Evolutionary conservation across 2,797 vertebrate genomes (phyloP).

Genomic region (Aphelocoma californica): DNA sequence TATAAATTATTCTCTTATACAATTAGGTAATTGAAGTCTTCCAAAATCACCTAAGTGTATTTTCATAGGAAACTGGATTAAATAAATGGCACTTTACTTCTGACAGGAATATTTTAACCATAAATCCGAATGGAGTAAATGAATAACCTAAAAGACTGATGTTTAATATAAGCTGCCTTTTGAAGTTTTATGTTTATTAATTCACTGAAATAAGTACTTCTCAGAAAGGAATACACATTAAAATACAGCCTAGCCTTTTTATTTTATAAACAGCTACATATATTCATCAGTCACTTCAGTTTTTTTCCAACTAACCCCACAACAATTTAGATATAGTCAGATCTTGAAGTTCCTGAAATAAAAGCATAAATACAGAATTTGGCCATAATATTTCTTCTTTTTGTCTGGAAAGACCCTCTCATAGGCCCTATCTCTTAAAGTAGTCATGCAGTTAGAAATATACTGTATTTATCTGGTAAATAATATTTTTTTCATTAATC

Average conservation of each 20-base stretch:
- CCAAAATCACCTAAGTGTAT: slow-evolving; percentile 64
- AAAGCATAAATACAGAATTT: neutral
- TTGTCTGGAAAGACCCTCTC: neutral
- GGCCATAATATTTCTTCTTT: neutral
- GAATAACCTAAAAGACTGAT: slow-evolving; percentile 42
- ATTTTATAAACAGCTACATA: neutral
- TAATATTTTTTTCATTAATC: neutral
- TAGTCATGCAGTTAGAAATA: neutral
- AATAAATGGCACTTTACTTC: slow-evolving; percentile 57
- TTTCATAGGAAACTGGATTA: slow-evolving; percentile 64
- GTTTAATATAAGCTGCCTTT: slow-evolving; percentile 26
- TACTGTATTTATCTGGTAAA: neutral
- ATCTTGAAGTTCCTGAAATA: neutral
- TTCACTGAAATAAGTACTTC: slow-evolving; percentile 30
- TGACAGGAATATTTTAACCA: slow-evolving; percentile 57
- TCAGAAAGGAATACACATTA: neutral
- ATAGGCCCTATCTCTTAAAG: neutral
- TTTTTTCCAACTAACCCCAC: neutral
- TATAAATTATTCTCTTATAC: slow-evolving; percentile 71
- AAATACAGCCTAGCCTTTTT: neutral
- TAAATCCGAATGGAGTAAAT: slow-evolving; percentile 43
- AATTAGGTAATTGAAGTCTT: slow-evolving; percentile 74
- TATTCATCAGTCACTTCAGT: neutral
- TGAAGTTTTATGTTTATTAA: slow-evolving; percentile 46
- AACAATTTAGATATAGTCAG: neutral